phyloP scores from a whole-genome alignment of 2,113 vertebrate species.

The Potamarius usumacintae region DNA sequence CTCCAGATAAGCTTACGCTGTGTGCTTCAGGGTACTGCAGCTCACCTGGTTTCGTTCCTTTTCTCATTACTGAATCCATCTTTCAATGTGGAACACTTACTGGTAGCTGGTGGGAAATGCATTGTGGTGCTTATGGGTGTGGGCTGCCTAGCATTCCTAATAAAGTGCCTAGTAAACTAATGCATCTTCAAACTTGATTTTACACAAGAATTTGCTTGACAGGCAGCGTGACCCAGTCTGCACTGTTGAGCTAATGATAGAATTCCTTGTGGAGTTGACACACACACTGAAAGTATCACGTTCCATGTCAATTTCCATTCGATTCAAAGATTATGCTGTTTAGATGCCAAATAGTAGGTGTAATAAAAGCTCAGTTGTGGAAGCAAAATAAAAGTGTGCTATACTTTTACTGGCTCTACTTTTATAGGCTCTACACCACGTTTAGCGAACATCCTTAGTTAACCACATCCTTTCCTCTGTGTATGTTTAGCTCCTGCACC shows the following conservation, averaged over 20 bases:
- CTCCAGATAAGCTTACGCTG: not conserved
- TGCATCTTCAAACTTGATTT: not conserved
- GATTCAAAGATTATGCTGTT: not conserved
- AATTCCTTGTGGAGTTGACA: not conserved
- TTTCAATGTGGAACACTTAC: not conserved
- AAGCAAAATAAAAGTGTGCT: not conserved
- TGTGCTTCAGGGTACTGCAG: not conserved
- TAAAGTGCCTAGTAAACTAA: no score
- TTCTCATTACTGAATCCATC: not conserved
- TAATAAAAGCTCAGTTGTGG: not conserved
- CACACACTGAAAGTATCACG: not conserved
- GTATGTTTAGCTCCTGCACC: not conserved
- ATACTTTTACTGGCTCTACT: not conserved
- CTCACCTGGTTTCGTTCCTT: not conserved
- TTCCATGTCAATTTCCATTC: not conserved
- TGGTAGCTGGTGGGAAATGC: not conserved
- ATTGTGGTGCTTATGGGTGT: not conserved
- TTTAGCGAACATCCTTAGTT: not conserved
- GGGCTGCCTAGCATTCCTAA: not conserved
- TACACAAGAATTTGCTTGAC: not conserved
- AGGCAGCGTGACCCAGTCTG: not conserved
- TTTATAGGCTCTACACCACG: not conserved
- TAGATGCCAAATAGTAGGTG: not conserved
- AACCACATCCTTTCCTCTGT: constrained; percentile 10
- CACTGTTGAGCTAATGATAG: not conserved